phyloP scores from a whole-genome alignment of 2,797 vertebrate species.

The Falco cherrug region DNA sequence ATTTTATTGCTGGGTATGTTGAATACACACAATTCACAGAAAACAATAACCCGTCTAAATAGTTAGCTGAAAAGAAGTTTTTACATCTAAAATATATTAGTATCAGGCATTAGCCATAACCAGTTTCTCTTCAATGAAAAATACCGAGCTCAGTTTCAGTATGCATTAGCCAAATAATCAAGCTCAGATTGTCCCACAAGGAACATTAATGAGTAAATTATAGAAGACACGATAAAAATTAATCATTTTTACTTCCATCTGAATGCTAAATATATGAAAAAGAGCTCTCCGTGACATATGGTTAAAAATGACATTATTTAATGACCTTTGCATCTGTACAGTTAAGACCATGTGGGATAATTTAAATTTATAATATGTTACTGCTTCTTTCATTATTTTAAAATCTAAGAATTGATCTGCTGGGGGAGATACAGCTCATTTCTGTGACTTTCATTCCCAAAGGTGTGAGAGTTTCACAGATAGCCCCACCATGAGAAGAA shows the following conservation, averaged over 20 bases:
- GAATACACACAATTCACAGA: neutral
- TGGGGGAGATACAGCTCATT: neutral
- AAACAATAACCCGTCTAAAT: neutral
- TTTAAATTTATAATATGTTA: neutral
- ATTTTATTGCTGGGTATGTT: neutral
- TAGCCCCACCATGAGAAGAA: neutral
- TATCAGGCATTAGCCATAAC: neutral
- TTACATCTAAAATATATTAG: neutral
- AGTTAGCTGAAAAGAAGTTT: neutral
- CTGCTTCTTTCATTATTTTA: neutral
- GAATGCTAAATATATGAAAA: neutral
- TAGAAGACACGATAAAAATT: neutral
- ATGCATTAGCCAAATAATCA: neutral
- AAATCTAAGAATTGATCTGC: neutral
- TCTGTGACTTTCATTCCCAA: neutral
- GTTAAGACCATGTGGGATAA: neutral
- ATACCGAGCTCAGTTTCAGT: neutral
- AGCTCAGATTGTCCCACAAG: neutral
- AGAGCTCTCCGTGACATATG: neutral
- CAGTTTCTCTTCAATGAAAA: neutral
- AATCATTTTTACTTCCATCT: slow-evolving; percentile 19
- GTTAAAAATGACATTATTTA: slow-evolving; percentile 16
- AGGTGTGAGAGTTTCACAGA: neutral
- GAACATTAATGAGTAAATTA: slow-evolving; percentile 19
- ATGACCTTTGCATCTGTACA: neutral